These are phyloP conservation scores for Palythoa grandiflora DNA, from an alignment of 92 coral and sea anemone genomes.

Conservation along the genomic window DNA sequence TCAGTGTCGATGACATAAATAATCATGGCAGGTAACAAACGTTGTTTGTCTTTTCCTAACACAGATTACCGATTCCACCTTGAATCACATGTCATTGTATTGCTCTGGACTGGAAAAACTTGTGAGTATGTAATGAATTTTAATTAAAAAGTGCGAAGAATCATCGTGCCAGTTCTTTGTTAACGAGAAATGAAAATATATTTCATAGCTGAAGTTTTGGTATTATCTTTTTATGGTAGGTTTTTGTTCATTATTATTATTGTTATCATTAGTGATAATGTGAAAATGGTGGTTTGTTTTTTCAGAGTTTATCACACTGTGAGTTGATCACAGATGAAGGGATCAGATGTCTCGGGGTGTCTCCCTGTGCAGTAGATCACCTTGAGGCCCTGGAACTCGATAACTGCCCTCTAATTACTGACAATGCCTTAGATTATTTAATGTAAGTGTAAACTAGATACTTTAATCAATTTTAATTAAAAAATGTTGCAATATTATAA, in stretches of 20 bases:
- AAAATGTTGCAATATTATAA: neutral
- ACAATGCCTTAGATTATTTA: constrained; percentile 93
- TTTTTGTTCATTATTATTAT: too few species aligned
- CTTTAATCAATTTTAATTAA: too few species aligned
- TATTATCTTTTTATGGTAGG: too few species aligned
- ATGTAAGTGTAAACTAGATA: constrained; percentile 64
- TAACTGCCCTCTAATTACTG: constrained; percentile 97
- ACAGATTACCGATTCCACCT: constrained; percentile 96
- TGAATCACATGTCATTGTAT: constrained; percentile 91
- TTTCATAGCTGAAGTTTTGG: too few species aligned
- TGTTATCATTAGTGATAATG: neutral
- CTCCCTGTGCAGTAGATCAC: constrained; percentile 97
- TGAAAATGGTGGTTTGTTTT: neutral
- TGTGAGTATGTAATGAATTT: constrained; percentile 59
- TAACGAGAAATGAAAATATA: neutral
- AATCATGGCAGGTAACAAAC: neutral
- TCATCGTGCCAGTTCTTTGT: too few species aligned
- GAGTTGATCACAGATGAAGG: constrained; percentile 97
- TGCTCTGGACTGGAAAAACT: constrained; percentile 96
- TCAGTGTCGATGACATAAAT: neutral
- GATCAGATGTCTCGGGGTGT: constrained; percentile 88
- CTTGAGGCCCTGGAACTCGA: constrained; percentile 93
- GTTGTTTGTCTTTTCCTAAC: neutral
- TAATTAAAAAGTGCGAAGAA: too few species aligned
- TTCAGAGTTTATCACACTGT: constrained; percentile 97